Base-by-base conservation (phyloP, 2,113 vertebrate species). In the Amblyopsis rosae region DNA sequence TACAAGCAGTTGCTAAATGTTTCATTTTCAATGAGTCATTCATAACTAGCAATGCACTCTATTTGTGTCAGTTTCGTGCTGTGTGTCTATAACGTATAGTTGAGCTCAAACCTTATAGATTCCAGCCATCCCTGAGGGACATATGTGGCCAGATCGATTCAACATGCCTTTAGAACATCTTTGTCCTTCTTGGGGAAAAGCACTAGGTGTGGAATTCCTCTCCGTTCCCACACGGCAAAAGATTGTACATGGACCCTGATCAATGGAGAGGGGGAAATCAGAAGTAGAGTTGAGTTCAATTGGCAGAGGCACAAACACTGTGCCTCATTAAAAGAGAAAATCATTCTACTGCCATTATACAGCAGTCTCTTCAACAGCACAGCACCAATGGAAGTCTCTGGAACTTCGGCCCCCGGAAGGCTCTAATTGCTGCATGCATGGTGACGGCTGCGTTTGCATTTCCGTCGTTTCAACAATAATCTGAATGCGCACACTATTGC, bases 301-400 rank as follows among this genome's bases (percentile, higher is more conserved):
- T 88, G 82, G 81, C 84, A 70, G 62, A 71, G 76, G 68, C 81
- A 85, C 81, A 87, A 85, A 88, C 82, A 81, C 26, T 26, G 26
- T 26, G 26, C 81, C 82, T 91, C 88, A 91, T 89, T 89, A 90
- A 87, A 81, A 74, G 58, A 60, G 41, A 80, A 73, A 74, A 72
- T 84, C 85, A 82, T 77, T 41, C 59, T 12, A 65, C 76, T 77
- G 77, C 79, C 77, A 75, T 84, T 73, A 70, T 64, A 64, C 41
- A 80, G 75, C 62, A 67, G 53, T 59, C 35, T 70, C 68, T 67
- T 33, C 1, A 15, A 12, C n/a, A 26, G 64, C 71, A 72, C 83
- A n/a, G 70, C 66, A 11, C 83, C 81, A 83, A 88, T 83, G 82
- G 75, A 85, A 79, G 77, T 80, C 84, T 84, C 84, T 67, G 35